Conservation (phyloP, 2,113 vertebrate genomes). For the Sialia sialis region DNA sequence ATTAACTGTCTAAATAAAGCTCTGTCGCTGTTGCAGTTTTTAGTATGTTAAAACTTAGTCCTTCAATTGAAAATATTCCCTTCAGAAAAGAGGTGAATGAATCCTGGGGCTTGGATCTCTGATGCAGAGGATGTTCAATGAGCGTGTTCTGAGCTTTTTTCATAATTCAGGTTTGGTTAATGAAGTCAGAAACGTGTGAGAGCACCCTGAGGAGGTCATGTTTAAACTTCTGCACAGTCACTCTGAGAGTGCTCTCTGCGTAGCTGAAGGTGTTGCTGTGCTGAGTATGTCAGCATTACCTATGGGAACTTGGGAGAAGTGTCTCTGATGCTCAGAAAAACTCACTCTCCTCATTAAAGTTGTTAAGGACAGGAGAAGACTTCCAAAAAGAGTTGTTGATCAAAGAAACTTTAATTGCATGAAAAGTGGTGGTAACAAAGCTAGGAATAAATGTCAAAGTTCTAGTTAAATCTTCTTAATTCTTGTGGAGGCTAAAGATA, state of each 20-base stretch:
- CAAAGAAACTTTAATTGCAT: background rate
- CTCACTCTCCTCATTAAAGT: background rate
- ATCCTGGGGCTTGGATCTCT: background rate
- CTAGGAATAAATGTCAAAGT: background rate
- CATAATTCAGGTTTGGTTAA: background rate
- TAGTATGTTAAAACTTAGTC: background rate
- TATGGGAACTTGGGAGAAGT: background rate
- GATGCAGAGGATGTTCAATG: background rate
- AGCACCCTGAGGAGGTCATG: background rate
- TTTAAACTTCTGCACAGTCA: background rate
- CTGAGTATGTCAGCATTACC: background rate
- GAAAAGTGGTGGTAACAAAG: background rate
- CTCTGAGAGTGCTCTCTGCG: background rate
- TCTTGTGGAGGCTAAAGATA: background rate
- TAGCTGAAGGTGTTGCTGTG: background rate
- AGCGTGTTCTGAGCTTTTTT: background rate
- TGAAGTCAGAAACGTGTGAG: background rate
- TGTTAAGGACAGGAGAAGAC: background rate
- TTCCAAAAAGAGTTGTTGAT: background rate
- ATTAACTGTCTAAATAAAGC: background rate
- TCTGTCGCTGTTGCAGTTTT: background rate
- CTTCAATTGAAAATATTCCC: background rate
- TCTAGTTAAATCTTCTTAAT: background rate
- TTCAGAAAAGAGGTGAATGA: background rate
- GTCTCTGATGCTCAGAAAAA: background rate